Base-by-base conservation (phyloP, 2,888 invertebrate genomes). In the Leucophenga maculata region DNA sequence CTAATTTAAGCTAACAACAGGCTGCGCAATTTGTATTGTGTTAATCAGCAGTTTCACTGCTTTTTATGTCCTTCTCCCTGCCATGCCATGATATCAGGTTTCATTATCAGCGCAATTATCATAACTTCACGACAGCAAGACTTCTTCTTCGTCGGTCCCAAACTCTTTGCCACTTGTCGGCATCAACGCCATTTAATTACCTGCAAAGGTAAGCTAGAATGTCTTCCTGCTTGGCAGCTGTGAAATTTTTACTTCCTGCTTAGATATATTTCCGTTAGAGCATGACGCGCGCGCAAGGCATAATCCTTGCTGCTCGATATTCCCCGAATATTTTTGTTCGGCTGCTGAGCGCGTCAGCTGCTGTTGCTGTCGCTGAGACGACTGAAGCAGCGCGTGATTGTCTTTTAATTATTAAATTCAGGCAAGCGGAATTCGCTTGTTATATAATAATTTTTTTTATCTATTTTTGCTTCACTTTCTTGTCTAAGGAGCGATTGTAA, bases 371-470 rank as follows among this genome's bases (percentile, higher is more conserved):
- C 22, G 11, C 48, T 64, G 14, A 44, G 44, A 14, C 62, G 22
- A 22, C 46, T n/a, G n/a, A n/a, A n/a, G 39, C 8, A 11, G 11
- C 39, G 39, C 8, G 11, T 44, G 46, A 64, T 64, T 64, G 62
- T 64, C 62, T 64, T 64, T 64, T 64, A 64, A 78, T 83, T 78
- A 78, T 70, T 73, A 75, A 78, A 82, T 75, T 80, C 80, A 83
- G 75, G 83, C 80, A 75, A 77, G 80, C 74, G 80, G 80, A 77
- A 80, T 65, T 77, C 71, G n/a, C 20, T 64, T 46, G 72, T 81
- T 77, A 69, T 69, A 46, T 22, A 31, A n/a, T n/a, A n/a, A n/a
- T n/a, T n/a, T n/a, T n/a, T n/a, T 31, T 16, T 26, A n/a, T 59
- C 1, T 62, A 6, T 20, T 46, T 26, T 6, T 46, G 11, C 14